A percentile compares a stretch with the other conserved stretches of the same genome.
Evolutionary conservation across 2,888 invertebrate species (phyloP).

Genomic region (Portevinia maculata): DNA sequence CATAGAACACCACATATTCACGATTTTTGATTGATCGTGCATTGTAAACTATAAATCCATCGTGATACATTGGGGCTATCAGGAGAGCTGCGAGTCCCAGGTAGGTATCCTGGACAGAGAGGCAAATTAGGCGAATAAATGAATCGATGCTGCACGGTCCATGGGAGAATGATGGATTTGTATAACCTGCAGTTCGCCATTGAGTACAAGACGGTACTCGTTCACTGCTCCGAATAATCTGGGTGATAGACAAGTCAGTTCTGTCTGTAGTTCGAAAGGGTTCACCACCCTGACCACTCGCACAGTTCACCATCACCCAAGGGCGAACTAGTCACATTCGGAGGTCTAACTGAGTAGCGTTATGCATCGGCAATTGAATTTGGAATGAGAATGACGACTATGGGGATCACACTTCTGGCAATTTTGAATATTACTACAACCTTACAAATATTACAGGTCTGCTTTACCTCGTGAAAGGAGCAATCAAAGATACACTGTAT

Average conservation of each 20-base stretch:
- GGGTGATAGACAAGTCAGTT: constrained; percentile 52
- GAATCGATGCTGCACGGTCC: constrained; percentile 42
- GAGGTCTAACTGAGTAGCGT: constrained; percentile 25
- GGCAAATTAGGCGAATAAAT: constrained; percentile 65
- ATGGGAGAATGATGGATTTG: constrained; percentile 71
- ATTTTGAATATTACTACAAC: constrained; percentile 42
- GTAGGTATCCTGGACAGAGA: constrained; percentile 25
- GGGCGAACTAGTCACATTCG: neutral
- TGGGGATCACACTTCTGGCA: constrained; percentile 73
- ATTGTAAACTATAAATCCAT: constrained; percentile 83
- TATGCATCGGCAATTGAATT: constrained; percentile 66
- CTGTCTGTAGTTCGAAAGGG: constrained; percentile 28
- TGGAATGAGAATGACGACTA: constrained; percentile 54
- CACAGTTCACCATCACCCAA: neutral
- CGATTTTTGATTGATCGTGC: constrained; percentile 83
- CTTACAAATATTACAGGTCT: too few species aligned
- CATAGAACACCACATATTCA: constrained; percentile 77
- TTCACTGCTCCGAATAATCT: constrained; percentile 42
- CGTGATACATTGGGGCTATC: constrained; percentile 83
- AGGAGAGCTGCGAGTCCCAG: constrained; percentile 77
- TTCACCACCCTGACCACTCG: constrained; percentile 52
- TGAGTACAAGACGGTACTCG: constrained; percentile 61
- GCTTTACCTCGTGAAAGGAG: neutral
- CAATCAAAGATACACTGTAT: constrained; percentile 39
- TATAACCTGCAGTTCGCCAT: constrained; percentile 67